Base-by-base conservation (phyloP, 2,888 invertebrate species). In the Macrostomum cliftonense region DNA sequence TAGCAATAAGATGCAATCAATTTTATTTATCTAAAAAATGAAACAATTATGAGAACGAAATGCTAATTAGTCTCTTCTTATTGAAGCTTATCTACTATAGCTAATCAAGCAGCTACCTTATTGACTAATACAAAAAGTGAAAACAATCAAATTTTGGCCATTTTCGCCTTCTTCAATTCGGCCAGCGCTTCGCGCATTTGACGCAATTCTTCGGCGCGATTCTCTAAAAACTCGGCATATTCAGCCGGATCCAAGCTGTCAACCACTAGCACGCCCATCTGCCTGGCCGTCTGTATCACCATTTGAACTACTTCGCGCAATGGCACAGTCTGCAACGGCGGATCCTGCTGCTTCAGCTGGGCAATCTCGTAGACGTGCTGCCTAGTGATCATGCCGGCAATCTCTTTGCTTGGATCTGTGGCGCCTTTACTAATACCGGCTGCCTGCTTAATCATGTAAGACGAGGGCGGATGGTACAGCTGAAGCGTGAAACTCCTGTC, bases 341-440 rank as follows among this genome's bases (percentile, higher is more conserved):
- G 82, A 71, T 95, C 93, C 64, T 81, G 74, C n/a, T 79, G 75
- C 71, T 97, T 95, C n/a, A 97, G 82, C 69, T 79, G 77, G 0
- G 97, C 95, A 64, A 97, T 97, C 77, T 99, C 97, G 71, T 91
- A 97, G 13, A 97, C 70, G 71, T 97, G 97, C 68, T 89, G 95
- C 1, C 85, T 63, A 0, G 89, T 85, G 50, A 97, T 77, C 74
- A 81, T 87, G 1, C 97, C 97, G 58, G 81, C 78, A 21, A 78
- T 71, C 58, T 91, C 45, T 16, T 45, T 49, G 58, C 59, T 52
- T 49, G 59, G 56, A 52, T 61, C 56, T 57, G 59, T 60, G 37
- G 83, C 79, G 45, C 82, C 93, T 64, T 80, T 77, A 57, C 78
- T 77, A 43, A 86, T 77, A 1, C 97, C 97, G 47, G 95, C 93